Conservation (phyloP, 2,888 invertebrate species). For the Aquatica leii region DNA sequence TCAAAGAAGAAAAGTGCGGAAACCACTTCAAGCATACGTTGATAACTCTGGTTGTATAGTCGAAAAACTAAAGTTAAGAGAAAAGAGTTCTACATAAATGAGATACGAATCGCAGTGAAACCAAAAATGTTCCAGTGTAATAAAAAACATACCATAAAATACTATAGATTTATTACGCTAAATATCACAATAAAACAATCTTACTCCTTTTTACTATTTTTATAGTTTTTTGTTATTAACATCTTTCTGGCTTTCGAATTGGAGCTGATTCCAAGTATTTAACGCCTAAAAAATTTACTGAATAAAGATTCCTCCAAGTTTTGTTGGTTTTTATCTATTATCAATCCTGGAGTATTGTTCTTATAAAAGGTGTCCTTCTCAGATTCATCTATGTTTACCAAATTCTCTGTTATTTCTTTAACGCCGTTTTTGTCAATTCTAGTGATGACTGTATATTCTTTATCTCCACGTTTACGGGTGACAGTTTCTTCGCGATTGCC, state of each 20-base stretch:
- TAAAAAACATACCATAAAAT: too few species aligned
- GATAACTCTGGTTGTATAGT: too few species aligned
- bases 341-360: slow-evolving; percentile 12
- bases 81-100: too few species aligned
- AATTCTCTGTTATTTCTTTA: slow-evolving; percentile 53
- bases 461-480: slow-evolving; percentile 56
- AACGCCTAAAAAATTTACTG: not conserved
- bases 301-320: not conserved
- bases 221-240: not conserved
- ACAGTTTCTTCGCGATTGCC: slow-evolving; percentile 69
- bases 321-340: slow-evolving; percentile 14
- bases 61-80: too few species aligned
- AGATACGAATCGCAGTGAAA: too few species aligned
- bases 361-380: slow-evolving; percentile 45
- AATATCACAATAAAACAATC: too few species aligned
- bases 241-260: not conserved
- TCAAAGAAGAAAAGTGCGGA: too few species aligned
- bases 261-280: too few species aligned
- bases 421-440: slow-evolving; percentile 58
- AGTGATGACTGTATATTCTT: slow-evolving; percentile 60
- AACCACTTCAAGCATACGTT: too few species aligned
- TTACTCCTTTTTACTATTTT: too few species aligned
- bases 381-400: slow-evolving; percentile 53
- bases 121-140: too few species aligned
- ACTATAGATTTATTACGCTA: too few species aligned